phyloP scores from a whole-genome alignment of 1,140 invertebrate species.

The Chironomus striatipennis region DNA sequence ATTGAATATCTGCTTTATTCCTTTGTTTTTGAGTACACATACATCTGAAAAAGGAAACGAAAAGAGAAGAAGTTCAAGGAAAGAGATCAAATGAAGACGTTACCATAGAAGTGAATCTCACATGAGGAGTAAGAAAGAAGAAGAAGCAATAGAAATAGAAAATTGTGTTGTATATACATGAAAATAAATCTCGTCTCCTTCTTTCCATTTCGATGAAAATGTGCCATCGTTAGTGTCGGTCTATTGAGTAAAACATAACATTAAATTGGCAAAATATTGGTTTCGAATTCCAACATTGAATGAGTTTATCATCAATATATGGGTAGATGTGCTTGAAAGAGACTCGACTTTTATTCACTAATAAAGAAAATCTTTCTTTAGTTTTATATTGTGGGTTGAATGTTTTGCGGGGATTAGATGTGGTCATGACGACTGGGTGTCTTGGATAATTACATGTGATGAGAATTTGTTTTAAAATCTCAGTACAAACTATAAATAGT shows the following conservation, averaged over 20 bases:
- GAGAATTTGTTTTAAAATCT: no score
- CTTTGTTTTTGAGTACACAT: background rate
- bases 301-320: background rate
- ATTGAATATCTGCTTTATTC: background rate
- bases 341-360: no score
- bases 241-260: slow-evolving; percentile 8
- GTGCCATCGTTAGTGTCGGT: slow-evolving; percentile 20
- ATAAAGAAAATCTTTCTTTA: no score
- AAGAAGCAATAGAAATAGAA: background rate
- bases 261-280: slow-evolving; percentile 23
- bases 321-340: no score
- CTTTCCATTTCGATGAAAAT: slow-evolving; percentile 2
- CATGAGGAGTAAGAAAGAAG: no score
- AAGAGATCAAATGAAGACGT: slow-evolving; percentile 6
- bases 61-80: background rate
- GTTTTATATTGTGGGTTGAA: no score
- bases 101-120: background rate
- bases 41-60: background rate
- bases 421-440: no score
- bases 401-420: no score
- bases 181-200: slow-evolving; percentile 11
- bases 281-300: background rate
- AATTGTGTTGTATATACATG: background rate
- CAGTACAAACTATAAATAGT: no score
- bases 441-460: no score